Base-by-base conservation (phyloP, 2,113 vertebrate species). In the Tretioscincus oriximinensis region DNA sequence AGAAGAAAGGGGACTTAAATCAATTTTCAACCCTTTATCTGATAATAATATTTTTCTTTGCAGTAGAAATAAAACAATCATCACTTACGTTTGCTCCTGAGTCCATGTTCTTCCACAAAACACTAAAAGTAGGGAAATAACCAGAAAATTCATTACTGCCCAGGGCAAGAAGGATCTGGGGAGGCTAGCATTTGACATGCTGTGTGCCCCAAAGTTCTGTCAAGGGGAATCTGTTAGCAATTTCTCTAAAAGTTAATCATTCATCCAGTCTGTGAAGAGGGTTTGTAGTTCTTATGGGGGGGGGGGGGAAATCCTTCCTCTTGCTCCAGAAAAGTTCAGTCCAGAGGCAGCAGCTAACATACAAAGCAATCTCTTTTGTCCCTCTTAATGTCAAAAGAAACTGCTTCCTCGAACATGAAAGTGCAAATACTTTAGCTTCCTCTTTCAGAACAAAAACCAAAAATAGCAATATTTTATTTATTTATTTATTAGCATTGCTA, bases 31-130 rank as follows among this genome's bases (percentile, higher is more conserved):
- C 45, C 26, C 64, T 76, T 64, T 47, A 35, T 22, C 35, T 60
- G 24, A n/a, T 24, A 45, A 70, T 26, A 7, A 66, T 64, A 21
- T 7, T 2, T 49, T 11, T 1, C 5, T 26, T 71, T n/a, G 11
- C 26, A 21, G 16, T 10, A 72, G 21, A 28, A 76, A 69, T 31
- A 31, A 41, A 58, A 58, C 12, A 58, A 1, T 4, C 0, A 1
- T 60, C 65, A 94, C 95, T 96, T 92, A 96, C 95, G 73, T 95
- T 92, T 95, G 90, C 26, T 96, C 94, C 63, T 96, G 95, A 86
- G 93, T 51, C 70, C 87, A 88, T 26, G 80, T 65, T 79, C 35
- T 80, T 74, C 80, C 87, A 51, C 91, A 82, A 65, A 95, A 81
- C 0, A 90, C 75, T 69, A 95, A 83, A 88, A 94, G 41, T 73